phyloP scores from a whole-genome alignment of 1,140 invertebrate genomes.

The Antheraea pernyi region DNA sequence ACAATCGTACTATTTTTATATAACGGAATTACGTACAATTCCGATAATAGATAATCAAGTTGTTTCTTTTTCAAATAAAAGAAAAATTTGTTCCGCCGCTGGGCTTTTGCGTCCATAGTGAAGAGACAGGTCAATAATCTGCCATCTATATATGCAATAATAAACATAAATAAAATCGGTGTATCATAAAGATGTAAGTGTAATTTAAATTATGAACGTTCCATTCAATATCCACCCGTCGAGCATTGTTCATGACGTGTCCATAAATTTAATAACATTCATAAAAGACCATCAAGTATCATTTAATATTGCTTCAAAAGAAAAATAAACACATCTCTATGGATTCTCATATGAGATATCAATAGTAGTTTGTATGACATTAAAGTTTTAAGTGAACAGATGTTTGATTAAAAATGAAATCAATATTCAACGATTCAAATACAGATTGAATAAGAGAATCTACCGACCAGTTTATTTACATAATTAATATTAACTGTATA shows the following conservation, averaged over 20 bases:
- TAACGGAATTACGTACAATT: too few species aligned
- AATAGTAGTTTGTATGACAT: too few species aligned
- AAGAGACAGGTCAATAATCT: neutral
- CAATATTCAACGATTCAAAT: too few species aligned
- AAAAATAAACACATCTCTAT: slow-evolving; percentile 28
- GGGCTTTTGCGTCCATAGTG: neutral
- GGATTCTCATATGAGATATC: slow-evolving; percentile 3
- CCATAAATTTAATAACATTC: slow-evolving; percentile 8
- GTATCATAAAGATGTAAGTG: neutral
- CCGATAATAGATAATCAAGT: too few species aligned
- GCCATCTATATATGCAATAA: neutral
- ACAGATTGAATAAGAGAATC: too few species aligned
- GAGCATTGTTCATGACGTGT: slow-evolving; percentile 18
- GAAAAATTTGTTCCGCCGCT: neutral
- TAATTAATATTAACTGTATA: slow-evolving; percentile 42
- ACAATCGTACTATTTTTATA: too few species aligned
- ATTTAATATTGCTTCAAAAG: slow-evolving; percentile 24
- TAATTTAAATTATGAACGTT: slow-evolving; percentile 5
- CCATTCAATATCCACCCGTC: neutral
- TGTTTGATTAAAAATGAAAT: too few species aligned
- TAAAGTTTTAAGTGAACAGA: too few species aligned
- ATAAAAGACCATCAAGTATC: slow-evolving; percentile 17
- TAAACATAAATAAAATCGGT: neutral
- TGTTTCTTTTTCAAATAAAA: too few species aligned
- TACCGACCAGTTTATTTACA: slow-evolving; percentile 35